Evolutionary conservation across 2,113 vertebrate species (phyloP).

Genomic region (Ginglymostoma cirratum): DNA sequence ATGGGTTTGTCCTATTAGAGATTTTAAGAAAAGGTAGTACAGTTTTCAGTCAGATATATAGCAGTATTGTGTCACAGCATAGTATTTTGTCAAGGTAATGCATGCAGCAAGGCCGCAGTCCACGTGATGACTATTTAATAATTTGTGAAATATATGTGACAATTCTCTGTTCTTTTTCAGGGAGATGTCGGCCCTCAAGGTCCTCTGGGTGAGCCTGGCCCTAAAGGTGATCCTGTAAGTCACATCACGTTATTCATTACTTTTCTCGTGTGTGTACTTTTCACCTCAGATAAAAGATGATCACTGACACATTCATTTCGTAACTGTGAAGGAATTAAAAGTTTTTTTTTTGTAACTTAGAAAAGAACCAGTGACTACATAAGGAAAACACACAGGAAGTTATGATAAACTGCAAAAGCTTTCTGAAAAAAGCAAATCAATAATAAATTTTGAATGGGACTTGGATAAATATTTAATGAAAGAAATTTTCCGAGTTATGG

Average conservation of each 20-base stretch:
- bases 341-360: not conserved
- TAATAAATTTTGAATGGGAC: not conserved
- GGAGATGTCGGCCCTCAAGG: conserved; percentile 86
- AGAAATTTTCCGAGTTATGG: not conserved
- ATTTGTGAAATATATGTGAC: not conserved
- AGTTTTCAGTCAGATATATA: not conserved
- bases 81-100: not conserved
- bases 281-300: not conserved
- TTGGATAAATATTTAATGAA: not conserved
- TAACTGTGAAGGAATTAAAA: not conserved
- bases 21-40: not conserved
- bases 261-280: not conserved
- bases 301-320: not conserved
- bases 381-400: not conserved
- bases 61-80: too few species aligned
- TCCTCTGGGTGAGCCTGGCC: conserved; percentile 74
- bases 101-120: not conserved
- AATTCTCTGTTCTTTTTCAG: conserved; percentile 48
- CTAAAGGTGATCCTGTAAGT: conserved; percentile 77
- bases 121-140: not conserved
- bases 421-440: not conserved
- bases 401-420: not conserved
- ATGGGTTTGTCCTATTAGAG: not conserved
- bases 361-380: not conserved
- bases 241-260: not conserved